Evolutionary conservation across 2,888 invertebrate genomes (phyloP).

Genomic region (Athalia rosae): DNA sequence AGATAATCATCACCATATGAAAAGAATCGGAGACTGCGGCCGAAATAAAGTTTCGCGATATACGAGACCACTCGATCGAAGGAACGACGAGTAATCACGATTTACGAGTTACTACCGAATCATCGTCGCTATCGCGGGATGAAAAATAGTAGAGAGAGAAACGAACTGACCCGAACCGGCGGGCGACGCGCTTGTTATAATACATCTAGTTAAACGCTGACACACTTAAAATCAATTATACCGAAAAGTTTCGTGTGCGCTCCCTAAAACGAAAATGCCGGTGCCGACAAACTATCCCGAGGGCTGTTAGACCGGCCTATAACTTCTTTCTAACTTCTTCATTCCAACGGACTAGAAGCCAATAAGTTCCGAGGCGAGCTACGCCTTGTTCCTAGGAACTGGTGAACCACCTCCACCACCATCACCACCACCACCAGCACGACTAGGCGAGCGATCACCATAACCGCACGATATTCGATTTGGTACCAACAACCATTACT

Average conservation of each 20-base stretch:
- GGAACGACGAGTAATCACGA: no score
- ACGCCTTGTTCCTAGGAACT: neutral
- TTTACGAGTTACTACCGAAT: slow-evolving; percentile 41
- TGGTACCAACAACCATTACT: neutral
- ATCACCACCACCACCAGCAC: slow-evolving; percentile 3
- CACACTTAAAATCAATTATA: slow-evolving; percentile 43
- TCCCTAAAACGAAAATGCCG: slow-evolving; percentile 41
- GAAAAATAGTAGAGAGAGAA: neutral
- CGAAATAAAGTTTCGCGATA: no score
- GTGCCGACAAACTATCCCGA: slow-evolving; percentile 23
- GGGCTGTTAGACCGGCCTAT: slow-evolving; percentile 28
- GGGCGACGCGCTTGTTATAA: neutral
- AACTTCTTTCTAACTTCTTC: slow-evolving; percentile 44
- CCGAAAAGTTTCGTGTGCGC: slow-evolving; percentile 29
- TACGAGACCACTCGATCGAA: no score
- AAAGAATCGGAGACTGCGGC: no score
- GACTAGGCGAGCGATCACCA: neutral
- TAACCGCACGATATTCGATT: no score
- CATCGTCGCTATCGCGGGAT: neutral
- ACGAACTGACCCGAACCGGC: no score
- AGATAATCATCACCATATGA: slow-evolving; percentile 32
- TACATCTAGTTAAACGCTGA: slow-evolving; percentile 43
- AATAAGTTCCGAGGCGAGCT: slow-evolving; percentile 13
- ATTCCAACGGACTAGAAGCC: slow-evolving; percentile 13
- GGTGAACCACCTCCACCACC: neutral